Percentiles rank a stretch among this genome's conserved stretches.
Conservation (phyloP, 2,113 vertebrate genomes). For the Macrotis lagotis region DNA sequence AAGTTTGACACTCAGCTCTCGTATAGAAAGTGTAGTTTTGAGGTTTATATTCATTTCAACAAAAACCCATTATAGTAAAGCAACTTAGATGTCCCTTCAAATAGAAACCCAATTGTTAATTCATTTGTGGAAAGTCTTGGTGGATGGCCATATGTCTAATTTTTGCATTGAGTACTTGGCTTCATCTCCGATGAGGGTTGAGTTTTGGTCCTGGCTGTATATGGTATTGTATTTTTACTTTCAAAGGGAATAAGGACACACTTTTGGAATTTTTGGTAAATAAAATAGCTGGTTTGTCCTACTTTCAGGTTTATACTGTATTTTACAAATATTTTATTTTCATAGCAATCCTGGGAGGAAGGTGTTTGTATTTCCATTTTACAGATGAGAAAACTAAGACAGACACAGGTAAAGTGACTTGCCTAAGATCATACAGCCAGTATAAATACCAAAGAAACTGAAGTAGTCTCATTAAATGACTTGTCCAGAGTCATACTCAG, state of each 20-base stretch:
- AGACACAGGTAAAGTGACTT: not conserved
- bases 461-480: not conserved
- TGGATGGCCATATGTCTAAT: not conserved
- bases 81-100: not conserved
- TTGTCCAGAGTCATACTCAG: not conserved
- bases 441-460: not conserved
- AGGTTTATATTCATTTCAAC: not conserved
- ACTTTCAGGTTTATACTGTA: not conserved
- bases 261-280: not conserved
- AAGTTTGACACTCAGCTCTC: not conserved
- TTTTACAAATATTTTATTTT: not conserved
- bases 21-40: not conserved
- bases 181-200: not conserved
- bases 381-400: not conserved
- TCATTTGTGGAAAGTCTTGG: not conserved
- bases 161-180: not conserved
- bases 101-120: not conserved
- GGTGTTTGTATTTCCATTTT: not conserved
- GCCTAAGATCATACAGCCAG: not conserved
- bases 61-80: not conserved
- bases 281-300: not conserved
- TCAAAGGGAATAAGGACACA: not conserved
- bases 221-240: not conserved
- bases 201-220: not conserved
- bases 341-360: not conserved